Evolutionary conservation across 2,888 invertebrate genomes (phyloP), one percentile per base, ranked within the genome.

Genomic region (Hirtodrosophila duncani): DNA sequence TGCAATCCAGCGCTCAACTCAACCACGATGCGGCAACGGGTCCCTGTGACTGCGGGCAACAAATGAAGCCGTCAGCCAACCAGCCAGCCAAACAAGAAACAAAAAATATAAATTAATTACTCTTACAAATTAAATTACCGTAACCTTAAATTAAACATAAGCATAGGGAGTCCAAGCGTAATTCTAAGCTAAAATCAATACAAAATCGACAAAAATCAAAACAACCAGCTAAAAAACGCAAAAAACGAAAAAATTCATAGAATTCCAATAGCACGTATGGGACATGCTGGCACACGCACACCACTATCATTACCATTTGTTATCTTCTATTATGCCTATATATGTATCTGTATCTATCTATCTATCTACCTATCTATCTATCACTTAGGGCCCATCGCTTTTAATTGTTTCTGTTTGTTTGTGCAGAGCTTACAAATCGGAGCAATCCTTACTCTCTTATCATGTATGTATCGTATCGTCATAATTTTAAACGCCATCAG

Each of bases 21-120:
- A 24, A 59, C 67, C 37, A 65, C 84, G 72, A 78, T 85, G 79
- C 72, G 87, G 71, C 85, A 87, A 56, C 77, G 87, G 44, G 75
- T 85, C 43, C 81, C 77, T 51, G 82, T 84, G 31, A 85, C 78
- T 42, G 82, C 67, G 53, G 81, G 78, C 62, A 84, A 79, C 59
- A 84, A 83, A 59, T 80, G 41, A 59, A 57, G 56, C 26, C 37
- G 34, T 11, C 43, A 21, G 49, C 68, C 63, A 63, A 64, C 49
- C 65, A 49, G 66, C 72, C 59, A 74, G 55, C 67, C 56, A 70
- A 75, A 53, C 67, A 63, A 71, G 55, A 77, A 72, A 72, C 74
- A 56, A 59, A 78, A 79, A 68, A 65, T 56, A 64, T 72, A 72
- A 80, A 80, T 72, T 72, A 72, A 80, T 80, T 80, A 80, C 57